Percentiles rank a stretch among this genome's conserved stretches.
Conservation (phyloP, 2,797 vertebrate genomes). For the Microtus agrestis region DNA sequence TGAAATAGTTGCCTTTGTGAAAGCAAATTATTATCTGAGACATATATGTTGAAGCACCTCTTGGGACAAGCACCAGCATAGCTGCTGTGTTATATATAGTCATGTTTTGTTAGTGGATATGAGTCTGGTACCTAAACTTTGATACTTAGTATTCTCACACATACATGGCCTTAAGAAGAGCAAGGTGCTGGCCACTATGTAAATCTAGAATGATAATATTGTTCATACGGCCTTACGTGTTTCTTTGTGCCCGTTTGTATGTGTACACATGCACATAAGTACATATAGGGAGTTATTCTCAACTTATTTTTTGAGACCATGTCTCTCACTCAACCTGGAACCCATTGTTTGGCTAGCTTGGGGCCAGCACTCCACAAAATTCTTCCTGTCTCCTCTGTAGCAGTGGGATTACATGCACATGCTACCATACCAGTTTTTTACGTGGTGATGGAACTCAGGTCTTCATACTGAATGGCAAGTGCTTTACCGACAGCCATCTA, state of each 20-base stretch:
- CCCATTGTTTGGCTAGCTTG: background rate
- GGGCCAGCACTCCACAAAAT: background rate
- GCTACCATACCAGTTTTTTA: background rate
- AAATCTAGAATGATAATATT: background rate
- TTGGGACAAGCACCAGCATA: conserved; percentile 85
- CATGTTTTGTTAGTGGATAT: conserved; percentile 79
- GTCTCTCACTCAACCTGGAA: background rate
- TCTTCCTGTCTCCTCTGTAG: background rate
- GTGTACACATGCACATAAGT: too few species aligned
- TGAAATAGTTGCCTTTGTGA: conserved; percentile 83
- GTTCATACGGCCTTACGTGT: background rate
- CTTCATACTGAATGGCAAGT: background rate
- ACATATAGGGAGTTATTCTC: background rate
- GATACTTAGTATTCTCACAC: conserved; percentile 26
- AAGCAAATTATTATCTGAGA: conserved; percentile 69
- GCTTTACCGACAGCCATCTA: background rate
- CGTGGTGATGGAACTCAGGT: background rate
- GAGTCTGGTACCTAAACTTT: conserved; percentile 84
- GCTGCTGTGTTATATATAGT: conserved; percentile 76
- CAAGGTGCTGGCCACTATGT: conserved; percentile 14
- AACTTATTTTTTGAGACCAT: background rate
- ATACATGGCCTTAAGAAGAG: background rate
- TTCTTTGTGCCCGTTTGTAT: background rate
- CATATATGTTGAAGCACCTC: conserved; percentile 80
- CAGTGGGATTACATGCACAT: background rate